Evolutionary conservation across 1,140 invertebrate species (phyloP).

Genomic region (Formica selysi): DNA sequence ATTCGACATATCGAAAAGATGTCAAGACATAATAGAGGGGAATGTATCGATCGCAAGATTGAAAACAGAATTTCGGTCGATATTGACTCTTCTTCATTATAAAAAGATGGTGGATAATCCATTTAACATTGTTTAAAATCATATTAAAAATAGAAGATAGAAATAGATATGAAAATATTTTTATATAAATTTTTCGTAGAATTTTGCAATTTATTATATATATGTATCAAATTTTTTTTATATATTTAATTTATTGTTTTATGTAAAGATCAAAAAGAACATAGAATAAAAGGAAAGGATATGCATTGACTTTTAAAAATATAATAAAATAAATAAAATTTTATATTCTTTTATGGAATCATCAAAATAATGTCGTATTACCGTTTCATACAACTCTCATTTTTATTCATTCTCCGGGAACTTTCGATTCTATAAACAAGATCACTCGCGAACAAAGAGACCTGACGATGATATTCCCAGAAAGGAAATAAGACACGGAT

Average conservation of each 20-base stretch:
- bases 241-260: not conserved
- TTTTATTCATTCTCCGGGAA: constrained; percentile 15
- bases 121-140: not conserved
- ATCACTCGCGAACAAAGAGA: constrained; percentile 29
- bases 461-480: constrained; percentile 1
- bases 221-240: too few relatives aligned
- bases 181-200: not conserved
- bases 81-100: not conserved
- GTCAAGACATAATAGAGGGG: not conserved
- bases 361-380: not conserved
- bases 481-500: constrained; percentile 1
- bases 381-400: constrained; percentile 17
- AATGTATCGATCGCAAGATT: constrained; percentile 3
- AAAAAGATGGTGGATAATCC: not conserved
- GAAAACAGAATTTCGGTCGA: not conserved
- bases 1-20: not conserved
- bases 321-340: constrained; percentile 13
- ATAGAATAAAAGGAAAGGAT: not conserved
- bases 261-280: not conserved
- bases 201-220: not conserved
- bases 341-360: not conserved
- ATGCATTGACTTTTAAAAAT: not conserved
- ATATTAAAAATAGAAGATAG: constrained; percentile 10
- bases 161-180: not conserved
- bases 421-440: constrained; percentile 41